These are phyloP conservation scores for Bombycilla garrulus DNA, from an alignment of 2,113 vertebrate species.

Conservation along the genomic window DNA sequence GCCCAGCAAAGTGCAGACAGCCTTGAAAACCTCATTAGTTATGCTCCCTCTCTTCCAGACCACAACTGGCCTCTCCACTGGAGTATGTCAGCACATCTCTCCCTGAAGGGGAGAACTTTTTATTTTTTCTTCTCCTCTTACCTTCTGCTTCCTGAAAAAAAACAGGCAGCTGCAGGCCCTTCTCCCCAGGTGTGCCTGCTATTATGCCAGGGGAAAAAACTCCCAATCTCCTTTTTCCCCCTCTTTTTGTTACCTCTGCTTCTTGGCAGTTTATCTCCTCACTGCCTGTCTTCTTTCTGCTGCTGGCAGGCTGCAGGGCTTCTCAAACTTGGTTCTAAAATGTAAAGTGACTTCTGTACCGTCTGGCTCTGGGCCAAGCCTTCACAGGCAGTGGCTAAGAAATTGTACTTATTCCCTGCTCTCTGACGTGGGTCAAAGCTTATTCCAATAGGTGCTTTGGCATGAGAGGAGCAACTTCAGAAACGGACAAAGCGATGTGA, in stretches of 20 bases:
- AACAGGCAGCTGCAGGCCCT: background rate
- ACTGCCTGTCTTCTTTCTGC: background rate
- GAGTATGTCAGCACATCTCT: background rate
- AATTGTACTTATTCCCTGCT: background rate
- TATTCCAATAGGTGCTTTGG: background rate
- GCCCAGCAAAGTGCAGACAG: background rate
- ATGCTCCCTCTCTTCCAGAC: background rate
- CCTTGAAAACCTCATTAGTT: background rate
- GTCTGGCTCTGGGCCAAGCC: background rate
- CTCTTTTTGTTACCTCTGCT: background rate
- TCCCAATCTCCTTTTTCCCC: background rate
- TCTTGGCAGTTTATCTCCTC: background rate
- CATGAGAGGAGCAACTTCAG: background rate
- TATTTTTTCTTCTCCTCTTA: background rate
- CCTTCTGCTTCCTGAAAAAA: background rate
- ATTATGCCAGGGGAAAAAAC: background rate
- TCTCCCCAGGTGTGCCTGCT: background rate
- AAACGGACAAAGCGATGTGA: background rate
- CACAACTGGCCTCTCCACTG: background rate
- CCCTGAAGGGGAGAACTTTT: background rate
- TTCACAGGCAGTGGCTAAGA: background rate
- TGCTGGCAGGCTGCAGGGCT: background rate
- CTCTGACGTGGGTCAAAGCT: background rate
- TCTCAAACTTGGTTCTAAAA: conserved; percentile 11
- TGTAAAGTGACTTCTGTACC: background rate